These are phyloP conservation scores for Andrena hattorfiana DNA, from an alignment of 2,888 invertebrate genomes.

Conservation along the genomic window DNA sequence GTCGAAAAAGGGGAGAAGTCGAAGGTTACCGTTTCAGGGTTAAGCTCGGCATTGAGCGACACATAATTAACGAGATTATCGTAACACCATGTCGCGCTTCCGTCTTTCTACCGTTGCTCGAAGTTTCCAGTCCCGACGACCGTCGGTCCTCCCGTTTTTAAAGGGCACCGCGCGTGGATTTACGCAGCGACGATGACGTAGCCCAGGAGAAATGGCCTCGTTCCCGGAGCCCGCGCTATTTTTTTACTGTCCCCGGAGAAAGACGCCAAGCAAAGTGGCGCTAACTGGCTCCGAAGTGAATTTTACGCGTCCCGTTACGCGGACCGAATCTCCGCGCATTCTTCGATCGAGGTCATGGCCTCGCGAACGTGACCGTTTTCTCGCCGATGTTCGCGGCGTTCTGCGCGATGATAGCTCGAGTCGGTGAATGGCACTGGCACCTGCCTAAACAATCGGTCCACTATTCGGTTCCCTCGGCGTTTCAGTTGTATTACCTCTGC, in stretches of 20 bases:
- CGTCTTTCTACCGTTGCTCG: slow-evolving; percentile 8
- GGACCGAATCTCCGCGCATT: slow-evolving; percentile 71
- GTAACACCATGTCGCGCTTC: slow-evolving; percentile 35
- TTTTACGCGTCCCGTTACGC: slow-evolving; percentile 68
- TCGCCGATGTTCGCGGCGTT: slow-evolving; percentile 31
- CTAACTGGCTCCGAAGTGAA: slow-evolving; percentile 48
- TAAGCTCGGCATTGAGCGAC: slow-evolving; percentile 45
- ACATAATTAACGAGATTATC: slow-evolving; percentile 43
- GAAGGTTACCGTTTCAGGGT: slow-evolving; percentile 38
- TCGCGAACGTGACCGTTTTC: slow-evolving; percentile 55
- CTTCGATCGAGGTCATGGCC: slow-evolving; percentile 69
- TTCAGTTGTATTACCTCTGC: too few relatives aligned
- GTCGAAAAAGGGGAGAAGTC: not conserved
- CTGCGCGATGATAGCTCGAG: slow-evolving; percentile 38
- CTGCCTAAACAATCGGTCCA: not conserved
- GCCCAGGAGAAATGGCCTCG: not conserved
- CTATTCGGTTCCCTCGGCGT: too few relatives aligned
- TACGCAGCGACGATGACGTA: not conserved
- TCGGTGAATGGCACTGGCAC: slow-evolving; percentile 9
- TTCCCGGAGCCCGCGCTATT: not conserved
- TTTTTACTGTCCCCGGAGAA: slow-evolving; percentile 4
- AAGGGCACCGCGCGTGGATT: not conserved
- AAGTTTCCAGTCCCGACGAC: not conserved
- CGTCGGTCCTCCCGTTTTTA: not conserved
- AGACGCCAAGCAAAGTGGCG: slow-evolving; percentile 6